Base-by-base conservation (phyloP, 1,140 invertebrate genomes). In the Mycetomoellerius zeteki region DNA sequence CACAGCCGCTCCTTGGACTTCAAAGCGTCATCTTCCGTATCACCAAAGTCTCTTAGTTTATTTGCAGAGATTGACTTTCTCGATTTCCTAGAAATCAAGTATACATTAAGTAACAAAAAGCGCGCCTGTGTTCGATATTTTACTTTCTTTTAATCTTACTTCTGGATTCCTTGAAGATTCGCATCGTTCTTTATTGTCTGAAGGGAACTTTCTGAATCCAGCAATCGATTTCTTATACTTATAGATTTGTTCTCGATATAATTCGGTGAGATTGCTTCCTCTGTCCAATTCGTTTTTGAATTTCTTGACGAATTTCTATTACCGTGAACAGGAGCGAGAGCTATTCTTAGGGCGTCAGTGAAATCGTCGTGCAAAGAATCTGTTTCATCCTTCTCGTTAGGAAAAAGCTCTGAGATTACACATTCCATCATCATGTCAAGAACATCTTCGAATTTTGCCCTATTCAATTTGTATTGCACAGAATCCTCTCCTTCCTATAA, bases 381-480 rank as follows among this genome's bases (percentile, higher is more conserved):
- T 43, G 86, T 86, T n/a, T 93, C 84, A 73, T 88, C 88, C 65
- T 90, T 86, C 43, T 93, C 90, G 16, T 91, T 86, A 65, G 86
- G 87, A 47, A 90, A 82, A 2, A 95, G 50, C 84, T 94, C 86
- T 4, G 91, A 89, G 56, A 89, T 92, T 69, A 95, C 82, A 69
- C 93, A 92, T 50, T 95, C 93, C 27, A 93, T 71, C 30, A 95
- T 85, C 65, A 92, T 76, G 75, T 95, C 90, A 33, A 94, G 78
- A 64, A 95, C 89, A 33, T 94, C 89, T 78, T 94, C 91, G 33
- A 92, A 64, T 1, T 82, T 76, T 80, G 91, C 91, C 50, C 84
- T 89, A 0, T 90, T 78, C 84, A 85, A 82, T 86, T 88, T 64
- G 12, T 88, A 71, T 43, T 89, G 78, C 0, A 30, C 52, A 47